Base-by-base conservation (phyloP, 1,140 invertebrate species). In the Eriocheir sinensis region DNA sequence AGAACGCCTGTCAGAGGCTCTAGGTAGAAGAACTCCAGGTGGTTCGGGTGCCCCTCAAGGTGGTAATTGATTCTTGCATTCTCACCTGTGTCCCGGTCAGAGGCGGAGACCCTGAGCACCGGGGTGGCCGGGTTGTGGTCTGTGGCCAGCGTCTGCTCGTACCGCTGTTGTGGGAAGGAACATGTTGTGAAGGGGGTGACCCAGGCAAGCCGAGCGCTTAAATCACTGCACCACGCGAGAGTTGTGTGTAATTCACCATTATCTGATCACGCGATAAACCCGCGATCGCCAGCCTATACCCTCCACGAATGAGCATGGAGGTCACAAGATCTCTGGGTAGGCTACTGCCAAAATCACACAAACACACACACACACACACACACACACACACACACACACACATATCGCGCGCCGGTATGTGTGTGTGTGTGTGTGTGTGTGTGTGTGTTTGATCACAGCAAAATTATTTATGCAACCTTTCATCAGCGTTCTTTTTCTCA, bases 131-230 rank as follows among this genome's bases (percentile, higher is more conserved):
- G 8, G 41, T 30, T 85, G 89, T 94, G 93, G 93, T 94, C 93
- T 4, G 89, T 91, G 34, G 72, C 89, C 27, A 94, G 80, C 6
- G 88, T 94, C 81, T 94, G 72, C 2, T 94, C 93, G 89, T 94
- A 94, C 0, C 27, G 41, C 93, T 94, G 79, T 38, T n/a, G 21
- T 30, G 41, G 60, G 4, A 1, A 72, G n/a, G n/a, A n/a, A n/a
- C n/a, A n/a, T n/a, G n/a, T n/a, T n/a, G n/a, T n/a, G n/a, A n/a
- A n/a, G n/a, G n/a, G n/a, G n/a, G n/a, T n/a, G n/a, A n/a, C n/a
- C n/a, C n/a, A n/a, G n/a, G n/a, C n/a, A n/a, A n/a, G n/a, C n/a
- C n/a, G n/a, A n/a, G n/a, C n/a, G n/a, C n/a, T n/a, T n/a, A n/a
- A n/a, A n/a, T n/a, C n/a, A n/a, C n/a, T n/a, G n/a, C n/a, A n/a